These are phyloP conservation scores for Lasioglossum morio DNA, from an alignment of 2,888 invertebrate genomes.

Conservation along the genomic window DNA sequence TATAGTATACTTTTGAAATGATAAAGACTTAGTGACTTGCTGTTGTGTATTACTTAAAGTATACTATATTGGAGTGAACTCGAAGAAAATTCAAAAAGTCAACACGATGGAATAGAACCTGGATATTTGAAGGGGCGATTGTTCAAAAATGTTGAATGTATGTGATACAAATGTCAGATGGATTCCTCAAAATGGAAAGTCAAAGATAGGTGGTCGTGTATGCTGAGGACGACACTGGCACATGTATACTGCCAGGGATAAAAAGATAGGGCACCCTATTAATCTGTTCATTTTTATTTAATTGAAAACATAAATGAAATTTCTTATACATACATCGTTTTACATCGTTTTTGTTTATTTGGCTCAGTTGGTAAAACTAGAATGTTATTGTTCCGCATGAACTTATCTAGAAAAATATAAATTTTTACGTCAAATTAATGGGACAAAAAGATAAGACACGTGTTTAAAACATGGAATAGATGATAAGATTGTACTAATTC, in stretches of 20 bases:
- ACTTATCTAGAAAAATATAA: not conserved
- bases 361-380: not conserved
- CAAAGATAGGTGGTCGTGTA: constrained; percentile 32
- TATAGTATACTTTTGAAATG: not conserved
- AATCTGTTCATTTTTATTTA: not conserved
- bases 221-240: constrained; percentile 59
- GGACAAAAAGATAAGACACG: not conserved
- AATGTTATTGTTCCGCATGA: not conserved
- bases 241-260: not conserved
- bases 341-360: not conserved
- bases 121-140: not conserved
- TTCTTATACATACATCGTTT: not conserved
- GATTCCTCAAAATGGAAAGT: constrained; percentile 60
- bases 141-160: not conserved
- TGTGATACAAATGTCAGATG: constrained; percentile 12
- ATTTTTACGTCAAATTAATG: not conserved
- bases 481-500: not conserved
- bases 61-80: not conserved
- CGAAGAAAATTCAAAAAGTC: not conserved
- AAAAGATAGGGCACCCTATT: not conserved
- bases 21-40: not conserved
- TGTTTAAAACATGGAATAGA: not conserved
- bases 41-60: not conserved
- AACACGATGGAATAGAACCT: not conserved
- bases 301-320: not conserved